Evolutionary conservation across 2,888 invertebrate species (phyloP).

Genomic region (Cloeon dipterum): DNA sequence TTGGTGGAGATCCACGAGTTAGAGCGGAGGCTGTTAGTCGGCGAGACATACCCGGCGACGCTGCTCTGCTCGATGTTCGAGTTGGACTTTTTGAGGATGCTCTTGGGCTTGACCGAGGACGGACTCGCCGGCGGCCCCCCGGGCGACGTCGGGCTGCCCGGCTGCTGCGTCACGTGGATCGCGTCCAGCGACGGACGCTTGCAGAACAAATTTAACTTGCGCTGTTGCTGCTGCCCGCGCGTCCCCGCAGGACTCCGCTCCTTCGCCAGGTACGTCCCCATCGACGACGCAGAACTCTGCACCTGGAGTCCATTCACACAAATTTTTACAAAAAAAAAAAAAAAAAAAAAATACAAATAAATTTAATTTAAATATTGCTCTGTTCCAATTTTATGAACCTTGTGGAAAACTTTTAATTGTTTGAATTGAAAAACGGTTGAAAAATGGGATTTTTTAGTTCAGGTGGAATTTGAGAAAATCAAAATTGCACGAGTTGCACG

Average conservation of each 20-base stretch:
- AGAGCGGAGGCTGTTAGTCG: constrained; percentile 8
- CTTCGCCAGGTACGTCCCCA: constrained; percentile 9
- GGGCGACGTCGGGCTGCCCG: constrained; percentile 9
- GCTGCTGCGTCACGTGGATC: constrained; percentile 5
- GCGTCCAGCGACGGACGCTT: constrained; percentile 8
- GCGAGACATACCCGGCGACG: constrained; percentile 7
- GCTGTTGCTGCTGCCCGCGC: constrained; percentile 8
- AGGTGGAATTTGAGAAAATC: no score
- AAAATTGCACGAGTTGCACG: no score
- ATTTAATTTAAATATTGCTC: no score
- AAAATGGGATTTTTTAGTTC: no score
- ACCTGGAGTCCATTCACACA: constrained; percentile 6
- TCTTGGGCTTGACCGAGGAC: constrained; percentile 11
- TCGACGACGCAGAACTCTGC: constrained; percentile 8
- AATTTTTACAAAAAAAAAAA: neutral
- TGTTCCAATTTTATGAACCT: no score
- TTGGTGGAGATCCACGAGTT: constrained; percentile 10
- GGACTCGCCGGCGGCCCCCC: constrained; percentile 7
- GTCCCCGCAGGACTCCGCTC: constrained; percentile 9
- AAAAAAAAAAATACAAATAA: no score
- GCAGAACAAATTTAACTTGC: constrained; percentile 8
- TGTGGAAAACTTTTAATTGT: no score
- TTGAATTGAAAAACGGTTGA: no score
- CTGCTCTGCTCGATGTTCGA: constrained; percentile 11
- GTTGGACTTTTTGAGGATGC: constrained; percentile 13